Conservation (phyloP, 2,888 invertebrate genomes). For the Alitta virens region DNA sequence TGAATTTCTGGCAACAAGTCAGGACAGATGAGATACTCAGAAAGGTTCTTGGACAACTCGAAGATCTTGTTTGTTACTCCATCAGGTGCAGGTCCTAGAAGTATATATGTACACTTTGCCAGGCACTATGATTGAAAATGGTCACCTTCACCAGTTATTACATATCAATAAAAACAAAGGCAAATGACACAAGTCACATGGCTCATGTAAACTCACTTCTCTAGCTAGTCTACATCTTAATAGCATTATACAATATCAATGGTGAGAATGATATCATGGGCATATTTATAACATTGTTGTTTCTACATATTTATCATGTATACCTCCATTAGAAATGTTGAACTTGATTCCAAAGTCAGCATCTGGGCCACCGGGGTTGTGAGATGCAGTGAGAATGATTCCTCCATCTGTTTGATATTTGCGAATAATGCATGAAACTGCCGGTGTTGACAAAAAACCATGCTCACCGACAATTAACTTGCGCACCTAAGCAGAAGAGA, state of each 20-base stretch:
- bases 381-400: constrained; percentile 95
- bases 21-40: constrained; percentile 76
- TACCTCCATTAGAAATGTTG: constrained; percentile 92
- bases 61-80: constrained; percentile 84
- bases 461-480: constrained; percentile 88
- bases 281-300: too few species aligned
- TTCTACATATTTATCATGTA: too few species aligned
- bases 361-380: constrained; percentile 97
- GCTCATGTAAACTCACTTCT: too few species aligned
- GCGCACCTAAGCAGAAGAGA: constrained; percentile 64
- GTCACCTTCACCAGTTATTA: too few species aligned
- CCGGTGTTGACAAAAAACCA: constrained; percentile 96
- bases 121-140: too few species aligned
- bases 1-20: constrained; percentile 66
- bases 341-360: constrained; percentile 99
- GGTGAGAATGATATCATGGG: too few species aligned
- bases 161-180: too few species aligned
- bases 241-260: too few species aligned
- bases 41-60: constrained; percentile 74
- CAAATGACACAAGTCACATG: too few species aligned
- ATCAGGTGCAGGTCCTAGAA: constrained; percentile 83
- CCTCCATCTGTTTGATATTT: constrained; percentile 78
- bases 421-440: constrained; percentile 91
- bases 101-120: background rate
- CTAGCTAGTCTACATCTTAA: too few species aligned